Base-by-base conservation (phyloP, 2,797 vertebrate genomes). In the Chrysocyon brachyurus region DNA sequence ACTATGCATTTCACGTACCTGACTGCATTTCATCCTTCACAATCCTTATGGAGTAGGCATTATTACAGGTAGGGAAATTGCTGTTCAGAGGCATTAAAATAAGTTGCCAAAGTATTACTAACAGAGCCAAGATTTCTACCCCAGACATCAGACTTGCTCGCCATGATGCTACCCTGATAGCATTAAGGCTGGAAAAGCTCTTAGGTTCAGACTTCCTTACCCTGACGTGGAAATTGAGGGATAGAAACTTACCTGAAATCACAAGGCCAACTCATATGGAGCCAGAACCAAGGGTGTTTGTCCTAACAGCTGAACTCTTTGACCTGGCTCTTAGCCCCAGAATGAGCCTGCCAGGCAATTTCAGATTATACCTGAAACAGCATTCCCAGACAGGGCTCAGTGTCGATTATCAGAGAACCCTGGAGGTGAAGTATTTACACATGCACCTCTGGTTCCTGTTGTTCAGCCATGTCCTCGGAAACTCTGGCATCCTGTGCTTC, bases 191-290 rank as follows among this genome's bases (percentile, higher is more conserved):
- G 49, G 63, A 79, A 82, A 54, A 7, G 3, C 12, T 64, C 33
- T 56, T 12, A 92, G 78, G 91, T 61, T 87, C 31, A 73, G 6
- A 12, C 24, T 78, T 75, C 22, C 54, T 85, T 75, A 68, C 14
- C 86, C 49, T 97, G n/a, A 72, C 7, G 82, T 6, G 17, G 31
- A 94, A 90, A 75, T 33, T 46, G 64, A 82, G 14, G 31, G 68
- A 28, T 40, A 90, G 14, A 24, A 66, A 89, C 79, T 92, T 95
- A 87, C 4, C 12, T 87, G 70, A 75, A 90, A 64, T 70, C 66
- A 63, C 40, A 97, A 94, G 9, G 15, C 68, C 57, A 93, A 73
- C 5, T 63, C 87, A 70, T 49, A 52, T 19, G 90, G 73, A 89
- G 57, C 19, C 54, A 70, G 72, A 79, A 87, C 24, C 31, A 89